Evolutionary conservation across 1,140 invertebrate species (phyloP), one percentile per base, ranked within the genome.

Genomic region (Lordiphosa stackelbergi): DNA sequence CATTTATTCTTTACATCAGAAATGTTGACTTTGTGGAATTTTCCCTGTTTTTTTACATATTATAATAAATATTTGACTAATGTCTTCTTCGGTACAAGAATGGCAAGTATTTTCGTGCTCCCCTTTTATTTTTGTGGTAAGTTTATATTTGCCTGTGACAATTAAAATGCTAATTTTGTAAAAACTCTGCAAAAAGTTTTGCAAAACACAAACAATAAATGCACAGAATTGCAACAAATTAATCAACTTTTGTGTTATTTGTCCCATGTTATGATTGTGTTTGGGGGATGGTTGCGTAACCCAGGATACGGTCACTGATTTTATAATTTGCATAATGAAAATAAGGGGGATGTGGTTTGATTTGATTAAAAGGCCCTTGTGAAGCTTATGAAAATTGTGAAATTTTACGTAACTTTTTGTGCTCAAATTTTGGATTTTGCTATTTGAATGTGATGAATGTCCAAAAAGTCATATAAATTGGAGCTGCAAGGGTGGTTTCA

Each of bases 241-340:
- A 83, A 83, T 83, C 73, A 81, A 74, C 43, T 81, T 43, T 64
- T 58, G 58, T 57, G 28, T 31, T 31, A 31, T 31, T 6, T 31
- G 43, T 12, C 36, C 36, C n/a, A 16, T 37, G 6, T 8, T 19
- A 24, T 11, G 36, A 52, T 34, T 47, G 13, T 41, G 42, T 38
- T 53, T 38, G 46, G 37, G 19, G 51, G 45, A 48, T 31, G 34
- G 37, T 12, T 13, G 19, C 13, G 35, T 22, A 24, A 12, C 12
- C 13, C 41, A 40, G 48, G 56, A 51, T 40, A 71, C 42, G 68
- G 48, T 58, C 53, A 53, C 45, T 66, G 66, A 62, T 66, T 72
- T 69, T 49, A 56, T 69, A 73, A 83, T 81, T 81, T 66, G 68
- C 77, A 72, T 72, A 72, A 62, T 52, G 28, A 31, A 31, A 31